Evolutionary conservation across 2,888 invertebrate genomes (phyloP).

Genomic region (Meganola albula): DNA sequence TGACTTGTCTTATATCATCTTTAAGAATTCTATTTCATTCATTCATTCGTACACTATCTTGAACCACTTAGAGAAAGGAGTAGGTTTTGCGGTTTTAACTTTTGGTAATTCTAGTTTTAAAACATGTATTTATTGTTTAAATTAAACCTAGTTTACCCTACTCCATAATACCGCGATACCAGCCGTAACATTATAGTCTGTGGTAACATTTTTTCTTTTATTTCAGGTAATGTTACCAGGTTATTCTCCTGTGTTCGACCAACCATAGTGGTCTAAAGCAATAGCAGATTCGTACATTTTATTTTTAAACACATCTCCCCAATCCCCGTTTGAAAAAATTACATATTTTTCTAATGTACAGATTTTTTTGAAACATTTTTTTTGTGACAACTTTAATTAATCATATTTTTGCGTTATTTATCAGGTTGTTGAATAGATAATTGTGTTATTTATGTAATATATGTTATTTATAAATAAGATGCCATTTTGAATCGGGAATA

Average conservation of each 20-base stretch:
- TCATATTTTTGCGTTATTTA: slow-evolving; percentile 34
- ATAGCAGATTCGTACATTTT: slow-evolving; percentile 33
- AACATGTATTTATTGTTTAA: no score
- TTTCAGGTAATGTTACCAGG: slow-evolving; percentile 55
- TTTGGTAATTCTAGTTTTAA: no score
- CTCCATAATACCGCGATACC: no score
- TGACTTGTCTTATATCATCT: no score
- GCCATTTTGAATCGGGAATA: slow-evolving; percentile 37
- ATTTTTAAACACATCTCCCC: slow-evolving; percentile 1
- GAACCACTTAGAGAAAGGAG: no score
- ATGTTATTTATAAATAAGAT: slow-evolving; percentile 33
- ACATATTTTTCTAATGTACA: slow-evolving; percentile 43
- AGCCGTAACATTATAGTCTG: no score
- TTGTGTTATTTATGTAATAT: slow-evolving; percentile 34
- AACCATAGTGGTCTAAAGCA: slow-evolving; percentile 32
- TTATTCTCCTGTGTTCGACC: slow-evolving; percentile 34
- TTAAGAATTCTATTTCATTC: no score
- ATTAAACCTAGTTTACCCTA: no score
- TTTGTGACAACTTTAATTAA: slow-evolving; percentile 29
- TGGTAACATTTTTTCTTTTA: slow-evolving; percentile 6
- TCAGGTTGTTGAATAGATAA: slow-evolving; percentile 31
- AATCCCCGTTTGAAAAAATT: slow-evolving; percentile 14
- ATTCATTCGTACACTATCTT: no score
- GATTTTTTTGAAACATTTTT: slow-evolving; percentile 34
- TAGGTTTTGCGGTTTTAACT: no score